These are phyloP conservation scores for Alca torda DNA, from an alignment of 2,797 vertebrate species.

Conservation along the genomic window DNA sequence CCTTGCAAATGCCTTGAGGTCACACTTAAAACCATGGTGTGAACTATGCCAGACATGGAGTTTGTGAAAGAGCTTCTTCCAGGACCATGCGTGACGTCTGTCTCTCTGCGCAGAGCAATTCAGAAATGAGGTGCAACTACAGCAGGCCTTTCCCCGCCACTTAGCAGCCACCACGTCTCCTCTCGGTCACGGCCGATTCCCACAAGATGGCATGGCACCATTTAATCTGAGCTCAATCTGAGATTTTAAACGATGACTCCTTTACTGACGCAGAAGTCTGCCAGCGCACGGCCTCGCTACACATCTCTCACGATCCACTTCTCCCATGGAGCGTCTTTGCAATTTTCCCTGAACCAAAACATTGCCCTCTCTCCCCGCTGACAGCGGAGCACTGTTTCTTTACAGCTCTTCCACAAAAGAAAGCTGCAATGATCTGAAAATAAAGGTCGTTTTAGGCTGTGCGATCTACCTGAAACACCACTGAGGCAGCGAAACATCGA, in stretches of 20 bases:
- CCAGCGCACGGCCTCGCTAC: not conserved
- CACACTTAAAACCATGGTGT: conserved; percentile 16
- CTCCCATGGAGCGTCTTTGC: not conserved
- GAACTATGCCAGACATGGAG: conserved; percentile 25
- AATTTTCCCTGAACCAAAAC: not conserved
- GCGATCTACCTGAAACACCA: not conserved
- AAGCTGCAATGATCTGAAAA: not conserved
- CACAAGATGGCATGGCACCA: not conserved
- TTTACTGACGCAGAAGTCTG: conserved; percentile 23
- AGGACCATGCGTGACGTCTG: not conserved
- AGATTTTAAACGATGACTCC: conserved; percentile 18
- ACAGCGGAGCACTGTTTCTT: not conserved
- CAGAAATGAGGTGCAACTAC: not conserved
- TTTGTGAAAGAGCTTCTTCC: not conserved
- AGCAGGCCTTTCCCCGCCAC: not conserved
- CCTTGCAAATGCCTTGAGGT: conserved; percentile 31
- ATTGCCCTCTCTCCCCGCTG: not conserved
- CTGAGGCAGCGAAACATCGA: not conserved
- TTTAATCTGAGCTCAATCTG: conserved; percentile 43
- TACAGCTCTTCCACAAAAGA: not conserved
- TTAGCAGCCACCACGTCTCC: not conserved
- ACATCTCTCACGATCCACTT: not conserved
- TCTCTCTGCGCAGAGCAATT: accelerated
- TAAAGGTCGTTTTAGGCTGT: not conserved
- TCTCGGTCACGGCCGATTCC: not conserved